These are phyloP conservation scores for Polymixis lichenea DNA, from an alignment of 2,888 invertebrate species.

Conservation along the genomic window DNA sequence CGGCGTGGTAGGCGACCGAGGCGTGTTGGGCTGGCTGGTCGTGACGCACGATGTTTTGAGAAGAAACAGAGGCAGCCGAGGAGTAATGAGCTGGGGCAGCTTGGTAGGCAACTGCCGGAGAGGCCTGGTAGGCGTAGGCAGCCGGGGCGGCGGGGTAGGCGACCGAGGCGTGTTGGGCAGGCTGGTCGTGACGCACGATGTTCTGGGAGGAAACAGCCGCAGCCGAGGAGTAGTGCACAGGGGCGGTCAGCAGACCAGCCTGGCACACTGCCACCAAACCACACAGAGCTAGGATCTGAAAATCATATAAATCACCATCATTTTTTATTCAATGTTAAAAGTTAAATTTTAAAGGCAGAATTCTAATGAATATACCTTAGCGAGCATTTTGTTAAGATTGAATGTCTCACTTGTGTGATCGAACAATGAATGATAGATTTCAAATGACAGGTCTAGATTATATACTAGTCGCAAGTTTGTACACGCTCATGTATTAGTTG, in stretches of 20 bases:
- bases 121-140: slow-evolving; percentile 51
- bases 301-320: not conserved
- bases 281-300: slow-evolving; percentile 69
- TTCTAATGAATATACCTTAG: slow-evolving; percentile 59
- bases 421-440: slow-evolving; percentile 60
- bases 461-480: slow-evolving; percentile 43
- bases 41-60: slow-evolving; percentile 80
- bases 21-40: slow-evolving; percentile 71
- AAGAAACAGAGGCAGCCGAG: slow-evolving; percentile 77
- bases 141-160: slow-evolving; percentile 40
- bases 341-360: not conserved
- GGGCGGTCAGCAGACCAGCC: slow-evolving; percentile 73
- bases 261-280: slow-evolving; percentile 72
- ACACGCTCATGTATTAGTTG: slow-evolving; percentile 22
- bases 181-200: slow-evolving; percentile 75
- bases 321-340: not conserved
- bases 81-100: slow-evolving; percentile 74
- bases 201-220: slow-evolving; percentile 76
- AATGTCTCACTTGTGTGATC: slow-evolving; percentile 45
- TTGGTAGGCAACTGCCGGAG: slow-evolving; percentile 61
- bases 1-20: slow-evolving; percentile 38
- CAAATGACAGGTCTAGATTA: slow-evolving; percentile 42
- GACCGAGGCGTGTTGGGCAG: slow-evolving; percentile 54
- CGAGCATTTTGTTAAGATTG: slow-evolving; percentile 61
- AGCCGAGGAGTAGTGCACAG: slow-evolving; percentile 79